phyloP scores from a whole-genome alignment of 1,140 invertebrate genomes.

The Reticulitermes speratus region DNA sequence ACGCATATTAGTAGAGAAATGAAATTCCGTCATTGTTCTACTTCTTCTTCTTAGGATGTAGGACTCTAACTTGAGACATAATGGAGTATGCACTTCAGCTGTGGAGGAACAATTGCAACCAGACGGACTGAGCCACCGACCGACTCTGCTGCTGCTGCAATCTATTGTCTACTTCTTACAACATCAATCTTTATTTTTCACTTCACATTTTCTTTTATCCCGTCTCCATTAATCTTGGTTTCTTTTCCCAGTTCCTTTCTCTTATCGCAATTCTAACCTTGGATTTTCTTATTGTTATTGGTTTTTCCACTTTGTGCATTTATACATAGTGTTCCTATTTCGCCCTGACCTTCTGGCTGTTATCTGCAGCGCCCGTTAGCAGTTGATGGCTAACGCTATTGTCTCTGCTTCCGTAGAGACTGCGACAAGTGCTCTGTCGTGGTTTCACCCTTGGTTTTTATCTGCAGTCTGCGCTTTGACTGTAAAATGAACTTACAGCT shows the following conservation, averaged over 20 bases:
- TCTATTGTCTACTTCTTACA: constrained; percentile 11
- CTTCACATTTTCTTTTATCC: neutral
- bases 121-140: neutral
- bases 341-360: neutral
- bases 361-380: neutral
- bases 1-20: neutral
- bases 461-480: too few relatives aligned
- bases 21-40: neutral
- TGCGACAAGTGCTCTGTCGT: too few relatives aligned
- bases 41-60: neutral
- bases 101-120: neutral
- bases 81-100: neutral
- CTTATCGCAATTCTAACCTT: neutral
- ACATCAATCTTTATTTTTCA: neutral
- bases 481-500: too few relatives aligned
- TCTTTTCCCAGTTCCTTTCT: neutral
- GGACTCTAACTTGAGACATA: neutral
- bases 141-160: neutral
- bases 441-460: too few relatives aligned
- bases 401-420: too few relatives aligned
- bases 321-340: neutral
- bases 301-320: neutral
- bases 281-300: neutral
- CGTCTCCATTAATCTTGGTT: neutral
- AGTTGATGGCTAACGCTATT: too few relatives aligned